Percentiles rank a stretch among this genome's conserved stretches.
Evolutionary conservation across 1,140 invertebrate species (phyloP).

Genomic region (Magallana gigas): DNA sequence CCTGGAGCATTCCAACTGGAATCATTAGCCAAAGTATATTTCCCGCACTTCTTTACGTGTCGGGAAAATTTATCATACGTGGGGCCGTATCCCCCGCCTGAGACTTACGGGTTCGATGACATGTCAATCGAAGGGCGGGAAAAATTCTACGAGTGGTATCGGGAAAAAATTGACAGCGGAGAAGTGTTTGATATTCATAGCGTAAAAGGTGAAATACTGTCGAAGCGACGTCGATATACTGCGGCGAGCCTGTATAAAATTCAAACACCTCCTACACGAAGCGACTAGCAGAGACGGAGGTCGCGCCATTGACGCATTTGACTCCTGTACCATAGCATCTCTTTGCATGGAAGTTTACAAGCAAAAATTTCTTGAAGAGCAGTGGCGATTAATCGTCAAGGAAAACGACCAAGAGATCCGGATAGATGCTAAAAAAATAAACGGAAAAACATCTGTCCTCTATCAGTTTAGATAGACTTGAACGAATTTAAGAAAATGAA

Average conservation of each 20-base stretch:
- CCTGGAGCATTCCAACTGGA: constrained; percentile 48
- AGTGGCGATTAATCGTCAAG: not conserved
- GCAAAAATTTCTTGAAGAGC: constrained; percentile 35
- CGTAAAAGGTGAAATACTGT: constrained; percentile 55
- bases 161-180: constrained; percentile 21
- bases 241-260: constrained; percentile 45
- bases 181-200: constrained; percentile 53
- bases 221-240: constrained; percentile 56
- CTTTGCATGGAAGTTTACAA: constrained; percentile 34
- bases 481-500: not conserved
- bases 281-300: constrained; percentile 36
- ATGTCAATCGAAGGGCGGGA: constrained; percentile 45
- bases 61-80: constrained; percentile 40
- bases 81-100: constrained; percentile 46
- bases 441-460: not conserved
- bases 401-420: constrained; percentile 12
- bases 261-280: constrained; percentile 44
- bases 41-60: constrained; percentile 52
- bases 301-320: constrained; percentile 27
- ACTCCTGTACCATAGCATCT: constrained; percentile 40
- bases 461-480: not conserved
- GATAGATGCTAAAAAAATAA: not conserved
- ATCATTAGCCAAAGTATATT: constrained; percentile 53
- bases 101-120: constrained; percentile 45
- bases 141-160: constrained; percentile 55